These are phyloP conservation scores for Belonocnema kinseyi DNA, from an alignment of 1,140 invertebrate genomes.

Conservation along the genomic window DNA sequence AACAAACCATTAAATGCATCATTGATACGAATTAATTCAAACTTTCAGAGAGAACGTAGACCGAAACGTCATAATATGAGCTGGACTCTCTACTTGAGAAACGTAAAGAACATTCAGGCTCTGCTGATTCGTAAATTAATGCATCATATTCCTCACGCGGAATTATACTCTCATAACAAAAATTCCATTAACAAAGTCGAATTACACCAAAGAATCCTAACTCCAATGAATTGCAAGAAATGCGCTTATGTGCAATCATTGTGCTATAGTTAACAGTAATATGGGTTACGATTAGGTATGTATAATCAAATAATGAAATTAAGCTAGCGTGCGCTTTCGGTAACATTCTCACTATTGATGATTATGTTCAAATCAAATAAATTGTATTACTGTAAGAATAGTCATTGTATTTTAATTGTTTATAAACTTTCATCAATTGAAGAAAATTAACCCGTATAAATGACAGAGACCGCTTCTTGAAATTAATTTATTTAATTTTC, in stretches of 20 bases:
- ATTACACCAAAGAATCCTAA: not conserved
- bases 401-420: not conserved
- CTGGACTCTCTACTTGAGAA: too few species aligned
- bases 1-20: too few species aligned
- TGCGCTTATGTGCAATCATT: not conserved
- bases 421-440: not conserved
- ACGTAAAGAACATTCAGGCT: too few species aligned
- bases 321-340: not conserved
- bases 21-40: too few species aligned
- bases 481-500: not conserved
- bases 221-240: not conserved
- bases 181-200: constrained; percentile 1
- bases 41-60: too few species aligned
- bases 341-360: not conserved
- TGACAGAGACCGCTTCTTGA: too few species aligned
- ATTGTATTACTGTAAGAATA: constrained; percentile 8
- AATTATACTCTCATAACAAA: constrained; percentile 1
- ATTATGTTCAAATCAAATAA: constrained; percentile 15
- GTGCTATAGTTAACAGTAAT: not conserved
- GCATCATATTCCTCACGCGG: not conserved
- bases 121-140: not conserved
- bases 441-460: too few species aligned
- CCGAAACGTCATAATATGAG: too few species aligned
- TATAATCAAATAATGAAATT: not conserved
- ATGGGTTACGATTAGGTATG: not conserved